A percentile compares a stretch with the other conserved stretches of the same genome.
Conservation (phyloP, 2,113 vertebrate species). For the Oreotrochilus melanogaster region DNA sequence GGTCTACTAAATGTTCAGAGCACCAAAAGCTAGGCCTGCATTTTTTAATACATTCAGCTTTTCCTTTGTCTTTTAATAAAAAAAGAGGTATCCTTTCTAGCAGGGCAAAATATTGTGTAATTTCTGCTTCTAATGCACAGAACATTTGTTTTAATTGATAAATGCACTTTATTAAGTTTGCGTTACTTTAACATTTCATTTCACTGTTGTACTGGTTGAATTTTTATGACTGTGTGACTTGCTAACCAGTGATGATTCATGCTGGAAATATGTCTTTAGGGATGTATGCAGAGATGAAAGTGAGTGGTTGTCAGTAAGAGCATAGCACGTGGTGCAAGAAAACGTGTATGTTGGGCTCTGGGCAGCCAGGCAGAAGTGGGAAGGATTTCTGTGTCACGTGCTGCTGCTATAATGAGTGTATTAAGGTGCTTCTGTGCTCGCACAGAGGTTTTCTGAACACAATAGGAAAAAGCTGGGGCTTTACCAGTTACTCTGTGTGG, state of each 20-base stretch:
- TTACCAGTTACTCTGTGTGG: background rate
- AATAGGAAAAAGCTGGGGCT: background rate
- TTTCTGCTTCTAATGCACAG: background rate
- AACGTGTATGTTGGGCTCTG: rapidly evolving
- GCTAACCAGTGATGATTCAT: background rate
- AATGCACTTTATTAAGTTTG: background rate
- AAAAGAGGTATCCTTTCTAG: background rate
- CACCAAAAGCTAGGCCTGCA: background rate
- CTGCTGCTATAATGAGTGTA: background rate
- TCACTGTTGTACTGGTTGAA: background rate
- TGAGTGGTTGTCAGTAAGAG: background rate
- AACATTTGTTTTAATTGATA: background rate
- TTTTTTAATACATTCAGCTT: background rate
- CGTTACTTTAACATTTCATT: background rate
- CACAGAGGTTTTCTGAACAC: background rate
- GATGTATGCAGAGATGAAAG: background rate
- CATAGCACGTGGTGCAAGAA: background rate
- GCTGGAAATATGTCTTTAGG: background rate
- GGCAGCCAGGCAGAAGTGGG: background rate
- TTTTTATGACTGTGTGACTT: background rate
- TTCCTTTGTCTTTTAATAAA: background rate
- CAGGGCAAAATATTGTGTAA: background rate
- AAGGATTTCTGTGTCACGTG: background rate
- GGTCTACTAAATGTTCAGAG: background rate
- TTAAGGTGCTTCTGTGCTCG: background rate